Conservation (phyloP, 1,140 invertebrate genomes). For the Euwallacea similis region DNA sequence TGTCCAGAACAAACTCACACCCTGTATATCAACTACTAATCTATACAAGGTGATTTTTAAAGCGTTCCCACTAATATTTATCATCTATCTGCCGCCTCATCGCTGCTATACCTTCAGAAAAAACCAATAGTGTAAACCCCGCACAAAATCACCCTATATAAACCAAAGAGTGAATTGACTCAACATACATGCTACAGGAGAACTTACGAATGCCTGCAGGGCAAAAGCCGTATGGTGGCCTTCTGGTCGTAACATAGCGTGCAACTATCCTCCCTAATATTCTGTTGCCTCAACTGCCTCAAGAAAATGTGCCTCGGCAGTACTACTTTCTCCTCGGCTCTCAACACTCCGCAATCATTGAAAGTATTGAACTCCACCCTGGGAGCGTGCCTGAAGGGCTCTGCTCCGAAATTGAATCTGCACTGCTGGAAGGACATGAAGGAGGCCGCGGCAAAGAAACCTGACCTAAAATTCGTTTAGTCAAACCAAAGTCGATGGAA, state of each 20-base stretch:
- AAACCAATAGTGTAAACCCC: too few species aligned
- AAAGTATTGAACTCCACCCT: constrained; percentile 64
- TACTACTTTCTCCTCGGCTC: constrained; percentile 71
- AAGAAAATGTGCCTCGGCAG: constrained; percentile 76
- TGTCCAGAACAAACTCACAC: not conserved
- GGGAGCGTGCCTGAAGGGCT: constrained; percentile 76
- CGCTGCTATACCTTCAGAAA: too few species aligned
- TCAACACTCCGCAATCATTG: constrained; percentile 74
- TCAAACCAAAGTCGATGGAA: too few species aligned
- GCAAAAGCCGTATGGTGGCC: constrained; percentile 72
- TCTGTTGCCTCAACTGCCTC: constrained; percentile 71
- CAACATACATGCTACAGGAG: not conserved
- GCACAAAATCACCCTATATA: too few species aligned
- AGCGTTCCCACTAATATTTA: too few species aligned
- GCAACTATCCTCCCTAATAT: constrained; percentile 83
- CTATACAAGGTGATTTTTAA: too few species aligned
- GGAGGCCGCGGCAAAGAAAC: constrained; percentile 91
- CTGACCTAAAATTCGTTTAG: constrained; percentile 62
- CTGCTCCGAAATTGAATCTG: constrained; percentile 88
- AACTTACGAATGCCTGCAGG: constrained; percentile 78
- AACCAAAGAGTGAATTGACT: too few species aligned
- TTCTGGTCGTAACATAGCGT: constrained; percentile 84
- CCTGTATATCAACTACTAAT: too few species aligned
- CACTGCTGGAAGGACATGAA: constrained; percentile 97
- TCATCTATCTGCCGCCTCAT: too few species aligned